These are phyloP conservation scores for Uloborus plumipes DNA, from an alignment of 2,888 invertebrate species.

Conservation along the genomic window DNA sequence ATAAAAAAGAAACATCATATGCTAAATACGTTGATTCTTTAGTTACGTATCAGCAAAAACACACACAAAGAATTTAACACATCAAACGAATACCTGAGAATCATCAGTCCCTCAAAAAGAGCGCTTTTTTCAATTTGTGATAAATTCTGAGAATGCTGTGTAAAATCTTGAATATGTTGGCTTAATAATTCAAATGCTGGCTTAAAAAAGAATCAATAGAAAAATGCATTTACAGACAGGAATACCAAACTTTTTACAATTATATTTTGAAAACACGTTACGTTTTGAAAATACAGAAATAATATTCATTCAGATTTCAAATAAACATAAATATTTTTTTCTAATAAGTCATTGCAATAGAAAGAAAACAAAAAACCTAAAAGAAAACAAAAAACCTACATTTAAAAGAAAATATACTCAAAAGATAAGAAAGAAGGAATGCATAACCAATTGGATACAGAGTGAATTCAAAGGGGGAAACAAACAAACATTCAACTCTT, in stretches of 20 bases:
- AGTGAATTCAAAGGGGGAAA: too few relatives aligned
- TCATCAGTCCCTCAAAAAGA: constrained; percentile 74
- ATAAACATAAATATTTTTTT: too few relatives aligned
- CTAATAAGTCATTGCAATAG: too few relatives aligned
- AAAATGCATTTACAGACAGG: constrained; percentile 2
- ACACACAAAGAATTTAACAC: not conserved
- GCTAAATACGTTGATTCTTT: not conserved
- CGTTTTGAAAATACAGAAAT: not conserved
- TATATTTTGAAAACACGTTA: too few relatives aligned
- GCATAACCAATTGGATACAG: too few relatives aligned
- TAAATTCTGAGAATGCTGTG: constrained; percentile 78
- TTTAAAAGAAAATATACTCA: too few relatives aligned
- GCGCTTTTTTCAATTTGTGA: constrained; percentile 87
- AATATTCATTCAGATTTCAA: too few relatives aligned
- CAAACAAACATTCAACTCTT: too few relatives aligned
- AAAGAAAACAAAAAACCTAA: too few relatives aligned
- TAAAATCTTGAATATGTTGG: constrained; percentile 80
- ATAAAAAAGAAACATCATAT: constrained; percentile 58
- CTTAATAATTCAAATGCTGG: constrained; percentile 90
- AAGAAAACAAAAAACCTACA: too few relatives aligned
- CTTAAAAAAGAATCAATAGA: constrained; percentile 63
- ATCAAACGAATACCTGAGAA: constrained; percentile 69
- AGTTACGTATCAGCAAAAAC: not conserved
- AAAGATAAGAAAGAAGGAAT: too few relatives aligned
- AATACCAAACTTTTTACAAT: not conserved